These are phyloP conservation scores for Fragum whitleyi DNA, from an alignment of 2,888 invertebrate species.

Conservation along the genomic window DNA sequence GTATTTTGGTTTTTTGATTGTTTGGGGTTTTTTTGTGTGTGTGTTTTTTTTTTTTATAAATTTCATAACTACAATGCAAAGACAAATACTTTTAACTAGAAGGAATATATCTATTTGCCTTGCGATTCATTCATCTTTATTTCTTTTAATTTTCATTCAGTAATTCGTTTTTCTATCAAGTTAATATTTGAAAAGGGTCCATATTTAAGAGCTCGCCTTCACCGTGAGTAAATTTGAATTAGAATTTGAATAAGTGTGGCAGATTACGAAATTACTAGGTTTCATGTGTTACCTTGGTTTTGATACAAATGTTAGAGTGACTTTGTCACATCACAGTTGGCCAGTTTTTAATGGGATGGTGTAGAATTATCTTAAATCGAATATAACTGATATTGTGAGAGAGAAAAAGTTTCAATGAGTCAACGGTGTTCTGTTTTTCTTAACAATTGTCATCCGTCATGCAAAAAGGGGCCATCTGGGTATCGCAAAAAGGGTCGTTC, in stretches of 20 bases:
- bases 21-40: too few relatives aligned
- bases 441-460: too few relatives aligned
- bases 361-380: not conserved
- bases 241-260: not conserved
- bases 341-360: slow-evolving; percentile 1
- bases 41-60: not conserved
- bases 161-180: not conserved
- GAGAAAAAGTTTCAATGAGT: too few relatives aligned
- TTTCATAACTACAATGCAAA: too few relatives aligned
- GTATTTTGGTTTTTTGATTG: not conserved
- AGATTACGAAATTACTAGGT: not conserved
- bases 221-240: not conserved
- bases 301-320: not conserved
- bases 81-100: too few relatives aligned
- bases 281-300: not conserved
- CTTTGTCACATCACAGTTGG: not conserved
- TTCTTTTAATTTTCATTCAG: too few relatives aligned
- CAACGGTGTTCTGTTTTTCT: too few relatives aligned
- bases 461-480: too few relatives aligned
- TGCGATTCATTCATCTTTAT: too few relatives aligned
- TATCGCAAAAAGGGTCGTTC: too few relatives aligned
- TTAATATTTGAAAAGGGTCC: not conserved
- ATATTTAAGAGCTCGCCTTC: not conserved
- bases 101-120: too few relatives aligned
- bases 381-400: too few relatives aligned